phyloP scores from a whole-genome alignment of 2,113 vertebrate genomes.

The Plotosus lineatus region DNA sequence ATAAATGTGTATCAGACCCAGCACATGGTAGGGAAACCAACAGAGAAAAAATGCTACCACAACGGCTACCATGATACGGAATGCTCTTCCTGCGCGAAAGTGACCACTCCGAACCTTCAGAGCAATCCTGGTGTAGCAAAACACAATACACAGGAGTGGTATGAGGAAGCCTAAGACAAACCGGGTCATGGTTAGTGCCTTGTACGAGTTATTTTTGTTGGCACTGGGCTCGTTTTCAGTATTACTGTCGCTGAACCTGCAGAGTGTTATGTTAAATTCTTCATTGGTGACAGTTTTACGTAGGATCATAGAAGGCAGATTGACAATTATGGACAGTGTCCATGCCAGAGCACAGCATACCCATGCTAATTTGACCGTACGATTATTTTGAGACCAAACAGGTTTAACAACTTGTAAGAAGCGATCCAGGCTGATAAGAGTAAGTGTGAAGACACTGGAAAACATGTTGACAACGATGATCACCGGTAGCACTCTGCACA shows the following conservation, averaged over 20 bases:
- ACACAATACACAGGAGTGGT: conserved; percentile 67
- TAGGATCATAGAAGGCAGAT: conserved; percentile 70
- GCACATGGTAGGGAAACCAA: conserved; percentile 78
- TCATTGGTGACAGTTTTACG: conserved; percentile 41
- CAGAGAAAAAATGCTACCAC: conserved; percentile 74
- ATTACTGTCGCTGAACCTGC: neutral
- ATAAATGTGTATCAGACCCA: conserved; percentile 61
- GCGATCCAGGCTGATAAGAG: conserved; percentile 76
- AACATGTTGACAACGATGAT: conserved; percentile 80
- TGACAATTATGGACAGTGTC: conserved; percentile 69
- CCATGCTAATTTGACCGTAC: conserved; percentile 53
- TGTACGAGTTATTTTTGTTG: neutral
- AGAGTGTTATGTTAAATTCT: neutral
- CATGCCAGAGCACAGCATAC: conserved; percentile 65
- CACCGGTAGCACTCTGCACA: conserved; percentile 78
- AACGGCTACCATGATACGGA: conserved; percentile 60
- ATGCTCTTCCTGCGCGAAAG: conserved; percentile 64
- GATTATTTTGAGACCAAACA: conserved; percentile 81
- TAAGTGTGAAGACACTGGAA: conserved; percentile 76
- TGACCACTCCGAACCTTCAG: conserved; percentile 41
- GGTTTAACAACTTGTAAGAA: conserved; percentile 75
- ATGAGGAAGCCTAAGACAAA: conserved; percentile 74
- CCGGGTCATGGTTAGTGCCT: conserved; percentile 51
- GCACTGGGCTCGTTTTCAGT: fast-evolving
- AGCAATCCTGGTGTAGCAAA: conserved; percentile 69